Base-by-base conservation (phyloP, 1,140 invertebrate species). In the Aleiodes sp. region DNA sequence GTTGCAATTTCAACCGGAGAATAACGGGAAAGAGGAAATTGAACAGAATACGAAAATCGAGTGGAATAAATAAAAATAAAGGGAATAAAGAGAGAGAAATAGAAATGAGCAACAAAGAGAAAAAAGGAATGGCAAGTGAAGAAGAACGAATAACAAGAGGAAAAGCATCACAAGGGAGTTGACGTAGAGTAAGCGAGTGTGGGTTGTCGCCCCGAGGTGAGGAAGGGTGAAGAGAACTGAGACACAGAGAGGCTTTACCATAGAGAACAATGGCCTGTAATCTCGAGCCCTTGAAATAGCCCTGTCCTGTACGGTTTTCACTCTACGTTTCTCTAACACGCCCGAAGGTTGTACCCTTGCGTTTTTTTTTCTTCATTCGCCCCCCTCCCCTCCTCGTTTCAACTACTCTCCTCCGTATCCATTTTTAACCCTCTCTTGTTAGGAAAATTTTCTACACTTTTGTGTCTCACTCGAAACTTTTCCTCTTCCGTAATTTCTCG, bases 221-320 rank as follows among this genome's bases (percentile, higher is more conserved):
- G 65, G 70, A 75, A 75, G 76, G 74, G 77, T 78, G n/a, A n/a
- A n/a, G n/a, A 71, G 74, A 78, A 76, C 70, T 80, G 83, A 83
- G 83, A 84, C 81, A 84, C 83, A 83, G 82, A 81, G 79, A 33
- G 31, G 56, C 56, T 21, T 52, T 75, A 76, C 78, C 70, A 69
- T 64, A 71, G n/a, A 73, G 78, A 84, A 85, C 84, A 85, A 85
- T 84, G 75, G 80, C 77, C 82, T 82, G 83, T 86, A 86, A 86
- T 86, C 84, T 86, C 80, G 75, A 81, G 78, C 78, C 82, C 82
- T 84, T 80, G 76, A 83, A 73, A 80, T 80, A 78, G 78, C 75
- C 77, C 73, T 76, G 77, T 75, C 46, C 46, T 52, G 46, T 52
- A 21, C 46, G 16, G 19, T 52, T 35, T 31, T 62, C 37, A 8